A percentile compares a stretch with the other conserved stretches of the same genome.
Conservation (phyloP, 2,888 invertebrate species). For the Bombyx huttoni region DNA sequence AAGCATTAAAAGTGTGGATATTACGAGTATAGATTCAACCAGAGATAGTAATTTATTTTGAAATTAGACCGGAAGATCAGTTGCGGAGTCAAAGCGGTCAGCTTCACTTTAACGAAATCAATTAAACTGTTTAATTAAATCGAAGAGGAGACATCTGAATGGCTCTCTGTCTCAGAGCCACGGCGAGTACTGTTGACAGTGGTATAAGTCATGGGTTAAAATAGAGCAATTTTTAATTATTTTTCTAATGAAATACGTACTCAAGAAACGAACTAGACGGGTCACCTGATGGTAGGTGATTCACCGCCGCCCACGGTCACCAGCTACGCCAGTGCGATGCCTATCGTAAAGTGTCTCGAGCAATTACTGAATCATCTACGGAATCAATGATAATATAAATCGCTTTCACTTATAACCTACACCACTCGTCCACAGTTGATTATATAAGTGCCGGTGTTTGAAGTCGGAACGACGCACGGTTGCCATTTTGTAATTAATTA, state of each 20-base stretch:
- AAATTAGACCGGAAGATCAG: constrained; percentile 8
- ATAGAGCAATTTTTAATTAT: background rate
- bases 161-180: background rate
- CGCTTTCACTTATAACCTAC: background rate
- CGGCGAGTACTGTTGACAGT: no score
- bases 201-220: background rate
- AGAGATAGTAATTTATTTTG: background rate
- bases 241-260: no score
- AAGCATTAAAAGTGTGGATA: background rate
- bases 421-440: background rate
- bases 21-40: background rate
- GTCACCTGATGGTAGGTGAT: no score
- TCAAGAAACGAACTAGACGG: no score
- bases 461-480: background rate
- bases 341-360: no score
- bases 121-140: constrained; percentile 41
- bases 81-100: background rate
- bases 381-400: background rate
- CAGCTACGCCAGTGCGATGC: no score
- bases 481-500: constrained; percentile 13
- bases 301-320: no score
- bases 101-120: constrained; percentile 13
- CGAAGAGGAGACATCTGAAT: constrained; percentile 18
- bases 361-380: no score
- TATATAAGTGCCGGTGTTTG: background rate